A percentile compares a stretch with the other conserved stretches of the same genome.
Conservation (phyloP, 2,888 invertebrate genomes). For the Morpho deidamia region DNA sequence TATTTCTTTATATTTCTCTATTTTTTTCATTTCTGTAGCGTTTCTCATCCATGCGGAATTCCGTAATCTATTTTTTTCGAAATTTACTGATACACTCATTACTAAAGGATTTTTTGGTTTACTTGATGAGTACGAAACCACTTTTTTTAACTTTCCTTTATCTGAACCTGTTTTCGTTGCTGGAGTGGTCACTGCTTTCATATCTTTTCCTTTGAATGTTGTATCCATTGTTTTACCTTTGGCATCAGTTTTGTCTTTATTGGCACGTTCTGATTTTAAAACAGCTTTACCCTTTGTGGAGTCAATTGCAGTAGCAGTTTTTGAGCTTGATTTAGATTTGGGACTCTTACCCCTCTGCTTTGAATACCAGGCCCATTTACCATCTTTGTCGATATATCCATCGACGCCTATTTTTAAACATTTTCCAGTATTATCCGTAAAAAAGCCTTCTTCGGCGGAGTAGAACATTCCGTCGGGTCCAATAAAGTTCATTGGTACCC, state of each 20-base stretch:
- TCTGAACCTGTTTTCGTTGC: slow-evolving; percentile 18
- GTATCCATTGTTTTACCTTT: slow-evolving; percentile 26
- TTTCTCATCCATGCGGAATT: slow-evolving; percentile 22
- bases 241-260: slow-evolving; percentile 25
- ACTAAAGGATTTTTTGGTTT: slow-evolving; percentile 40
- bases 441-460: slow-evolving; percentile 58
- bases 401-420: slow-evolving; percentile 56
- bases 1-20: slow-evolving; percentile 55
- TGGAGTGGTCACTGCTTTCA: slow-evolving; percentile 25
- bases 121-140: slow-evolving; percentile 27
- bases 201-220: slow-evolving; percentile 27
- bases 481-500: slow-evolving; percentile 61
- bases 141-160: slow-evolving; percentile 32
- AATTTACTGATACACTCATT: slow-evolving; percentile 47
- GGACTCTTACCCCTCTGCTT: slow-evolving; percentile 34
- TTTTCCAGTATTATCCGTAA: slow-evolving; percentile 46
- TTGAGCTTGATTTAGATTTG: slow-evolving; percentile 36
- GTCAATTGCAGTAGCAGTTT: slow-evolving; percentile 29
- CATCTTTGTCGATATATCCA: slow-evolving; percentile 61
- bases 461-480: slow-evolving; percentile 66
- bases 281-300: slow-evolving; percentile 24
- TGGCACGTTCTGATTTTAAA: not conserved
- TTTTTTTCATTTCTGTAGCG: slow-evolving; percentile 38
- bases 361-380: slow-evolving; percentile 60
- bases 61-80: slow-evolving; percentile 28